These are phyloP conservation scores for Geodia barretti DNA, from an alignment of 37 sponge, comb jelly and placozoan genomes.

Conservation along the genomic window DNA sequence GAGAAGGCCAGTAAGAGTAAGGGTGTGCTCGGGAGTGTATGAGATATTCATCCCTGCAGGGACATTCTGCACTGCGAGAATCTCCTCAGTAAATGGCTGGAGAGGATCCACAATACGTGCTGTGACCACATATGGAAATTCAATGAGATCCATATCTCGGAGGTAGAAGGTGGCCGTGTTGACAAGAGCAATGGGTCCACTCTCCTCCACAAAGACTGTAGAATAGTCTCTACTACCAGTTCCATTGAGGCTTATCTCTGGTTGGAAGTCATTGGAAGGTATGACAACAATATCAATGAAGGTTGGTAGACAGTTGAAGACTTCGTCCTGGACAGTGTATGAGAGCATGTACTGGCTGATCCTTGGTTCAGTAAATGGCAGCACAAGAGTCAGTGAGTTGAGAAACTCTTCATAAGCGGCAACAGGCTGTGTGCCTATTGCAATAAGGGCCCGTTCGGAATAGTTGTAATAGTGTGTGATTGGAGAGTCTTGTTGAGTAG, in stretches of 20 bases:
- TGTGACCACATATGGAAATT: constrained; percentile 48
- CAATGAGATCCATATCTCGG: constrained; percentile 64
- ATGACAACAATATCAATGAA: constrained; percentile 16
- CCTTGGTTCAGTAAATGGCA: constrained; percentile 54
- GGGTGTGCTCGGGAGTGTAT: constrained; percentile 6
- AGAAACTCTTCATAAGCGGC: constrained; percentile 60
- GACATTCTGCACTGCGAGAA: constrained; percentile 39
- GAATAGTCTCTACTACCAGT: constrained; percentile 25
- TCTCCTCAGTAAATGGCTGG: constrained; percentile 44
- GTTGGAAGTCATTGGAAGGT: constrained; percentile 42
- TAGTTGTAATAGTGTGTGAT: constrained; percentile 47
- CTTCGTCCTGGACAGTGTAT: constrained; percentile 67
- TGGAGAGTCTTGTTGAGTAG: constrained; percentile 14
- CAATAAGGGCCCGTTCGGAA: constrained; percentile 27
- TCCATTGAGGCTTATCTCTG: constrained; percentile 57
- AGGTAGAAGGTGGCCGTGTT: constrained; percentile 47
- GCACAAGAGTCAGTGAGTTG: constrained; percentile 54
- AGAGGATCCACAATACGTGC: constrained; percentile 36
- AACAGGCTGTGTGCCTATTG: constrained; percentile 7
- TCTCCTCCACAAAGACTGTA: constrained; percentile 66
- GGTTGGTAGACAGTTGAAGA: constrained; percentile 39
- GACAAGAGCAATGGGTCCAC: constrained; percentile 57
- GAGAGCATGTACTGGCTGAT: constrained; percentile 13
- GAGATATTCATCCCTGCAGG: constrained; percentile 38
- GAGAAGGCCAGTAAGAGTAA: constrained; percentile 33